Conservation (phyloP, 1,140 invertebrate species). For the Ips nitidus region DNA sequence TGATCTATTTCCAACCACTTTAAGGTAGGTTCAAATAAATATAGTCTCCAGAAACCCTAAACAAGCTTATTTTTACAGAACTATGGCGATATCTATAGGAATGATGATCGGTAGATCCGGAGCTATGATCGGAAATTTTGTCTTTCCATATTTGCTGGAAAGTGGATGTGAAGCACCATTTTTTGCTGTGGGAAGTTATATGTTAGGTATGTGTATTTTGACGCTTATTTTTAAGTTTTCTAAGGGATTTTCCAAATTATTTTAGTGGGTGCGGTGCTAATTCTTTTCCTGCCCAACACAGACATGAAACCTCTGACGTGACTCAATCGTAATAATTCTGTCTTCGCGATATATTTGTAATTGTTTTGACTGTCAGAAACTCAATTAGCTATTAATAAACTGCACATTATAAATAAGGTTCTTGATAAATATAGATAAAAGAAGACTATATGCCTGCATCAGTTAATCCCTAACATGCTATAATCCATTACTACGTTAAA, state of each 20-base stretch:
- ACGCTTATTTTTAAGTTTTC: background rate
- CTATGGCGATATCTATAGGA: slow-evolving; percentile 41
- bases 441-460: too few relatives aligned
- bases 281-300: slow-evolving; percentile 21
- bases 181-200: slow-evolving; percentile 38
- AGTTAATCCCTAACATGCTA: too few relatives aligned
- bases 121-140: slow-evolving; percentile 44
- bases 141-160: slow-evolving; percentile 44
- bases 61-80: slow-evolving; percentile 37
- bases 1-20: slow-evolving; percentile 49
- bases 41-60: background rate
- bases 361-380: background rate
- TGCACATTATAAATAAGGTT: background rate
- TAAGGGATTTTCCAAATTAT: slow-evolving; percentile 1
- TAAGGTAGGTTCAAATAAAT: slow-evolving; percentile 35
- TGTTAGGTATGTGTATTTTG: slow-evolving; percentile 22
- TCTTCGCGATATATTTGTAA: background rate
- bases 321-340: background rate
- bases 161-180: slow-evolving; percentile 46
- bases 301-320: slow-evolving; percentile 31
- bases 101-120: slow-evolving; percentile 44
- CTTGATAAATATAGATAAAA: background rate
- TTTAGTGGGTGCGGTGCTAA: slow-evolving; percentile 17
- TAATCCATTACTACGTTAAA: too few relatives aligned
- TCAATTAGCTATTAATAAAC: background rate